These are phyloP conservation scores for Holacanthella duospinosa DNA, from an alignment of 2,888 invertebrate genomes.

Conservation along the genomic window DNA sequence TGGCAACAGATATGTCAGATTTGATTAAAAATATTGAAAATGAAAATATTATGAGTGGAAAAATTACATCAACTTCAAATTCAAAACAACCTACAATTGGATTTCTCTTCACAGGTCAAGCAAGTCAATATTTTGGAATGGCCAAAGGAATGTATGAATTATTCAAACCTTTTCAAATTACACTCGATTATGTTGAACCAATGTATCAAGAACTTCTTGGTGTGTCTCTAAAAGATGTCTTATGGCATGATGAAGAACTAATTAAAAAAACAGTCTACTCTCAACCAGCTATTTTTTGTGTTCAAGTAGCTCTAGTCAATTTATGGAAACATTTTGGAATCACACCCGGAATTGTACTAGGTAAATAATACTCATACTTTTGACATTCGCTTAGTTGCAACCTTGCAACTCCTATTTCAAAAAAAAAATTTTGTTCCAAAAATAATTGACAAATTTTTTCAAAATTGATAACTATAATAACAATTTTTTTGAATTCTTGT, in stretches of 20 bases:
- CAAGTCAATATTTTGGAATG: background rate
- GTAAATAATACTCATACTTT: no score
- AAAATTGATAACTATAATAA: no score
- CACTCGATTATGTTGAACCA: background rate
- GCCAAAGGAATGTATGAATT: background rate
- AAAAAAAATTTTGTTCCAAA: no score
- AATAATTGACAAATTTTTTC: no score
- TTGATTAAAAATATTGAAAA: background rate
- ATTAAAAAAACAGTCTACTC: slow-evolving; percentile 17
- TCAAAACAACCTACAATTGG: background rate
- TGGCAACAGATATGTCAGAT: background rate
- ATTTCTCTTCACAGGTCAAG: slow-evolving; percentile 6
- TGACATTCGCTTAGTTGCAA: no score
- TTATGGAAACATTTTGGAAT: slow-evolving; percentile 1
- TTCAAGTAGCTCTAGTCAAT: background rate
- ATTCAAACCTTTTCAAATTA: background rate
- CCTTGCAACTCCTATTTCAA: no score
- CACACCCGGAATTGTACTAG: background rate
- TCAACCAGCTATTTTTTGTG: background rate
- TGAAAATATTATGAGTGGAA: background rate
- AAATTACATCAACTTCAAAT: background rate
- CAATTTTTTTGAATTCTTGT: no score
- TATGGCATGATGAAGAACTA: slow-evolving; percentile 6
- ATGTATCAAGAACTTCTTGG: background rate
- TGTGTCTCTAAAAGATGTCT: background rate